Conservation (phyloP, 2,113 vertebrate genomes). For the Cinclus cinclus region DNA sequence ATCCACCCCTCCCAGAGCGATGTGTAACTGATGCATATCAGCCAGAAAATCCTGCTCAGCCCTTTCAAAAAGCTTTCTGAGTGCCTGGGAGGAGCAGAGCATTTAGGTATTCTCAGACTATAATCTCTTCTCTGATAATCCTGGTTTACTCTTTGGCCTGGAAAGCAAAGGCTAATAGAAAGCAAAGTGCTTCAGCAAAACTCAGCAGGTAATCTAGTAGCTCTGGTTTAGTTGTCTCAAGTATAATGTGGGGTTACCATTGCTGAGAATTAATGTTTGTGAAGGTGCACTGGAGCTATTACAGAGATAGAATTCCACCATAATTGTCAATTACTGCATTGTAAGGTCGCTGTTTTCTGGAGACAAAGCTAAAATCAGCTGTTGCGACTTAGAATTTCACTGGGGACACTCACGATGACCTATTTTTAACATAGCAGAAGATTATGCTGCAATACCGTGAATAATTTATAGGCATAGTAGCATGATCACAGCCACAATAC, state of each 20-base stretch:
- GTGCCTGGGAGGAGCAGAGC: neutral
- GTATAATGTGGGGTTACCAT: neutral
- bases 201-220: conserved; percentile 11
- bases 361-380: conserved; percentile 29
- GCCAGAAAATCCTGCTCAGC: conserved; percentile 39
- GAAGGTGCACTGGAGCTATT: neutral
- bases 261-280: neutral
- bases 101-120: neutral
- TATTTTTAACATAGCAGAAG: conserved; percentile 70
- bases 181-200: neutral
- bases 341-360: conserved; percentile 17
- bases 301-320: neutral
- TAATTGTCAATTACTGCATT: neutral
- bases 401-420: conserved; percentile 47
- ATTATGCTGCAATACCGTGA: conserved; percentile 62
- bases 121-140: conserved; percentile 42
- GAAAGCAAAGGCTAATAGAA: conserved; percentile 31
- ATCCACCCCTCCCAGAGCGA: neutral
- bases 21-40: neutral
- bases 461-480: conserved; percentile 73
- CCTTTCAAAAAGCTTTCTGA: neutral
- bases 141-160: conserved; percentile 28
- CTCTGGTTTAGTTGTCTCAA: neutral
- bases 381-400: conserved; percentile 36
- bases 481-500: conserved; percentile 35